Evolutionary conservation across 2,113 vertebrate genomes (phyloP), one percentile per base, ranked within the genome.

Genomic region (Centropus unirufus): DNA sequence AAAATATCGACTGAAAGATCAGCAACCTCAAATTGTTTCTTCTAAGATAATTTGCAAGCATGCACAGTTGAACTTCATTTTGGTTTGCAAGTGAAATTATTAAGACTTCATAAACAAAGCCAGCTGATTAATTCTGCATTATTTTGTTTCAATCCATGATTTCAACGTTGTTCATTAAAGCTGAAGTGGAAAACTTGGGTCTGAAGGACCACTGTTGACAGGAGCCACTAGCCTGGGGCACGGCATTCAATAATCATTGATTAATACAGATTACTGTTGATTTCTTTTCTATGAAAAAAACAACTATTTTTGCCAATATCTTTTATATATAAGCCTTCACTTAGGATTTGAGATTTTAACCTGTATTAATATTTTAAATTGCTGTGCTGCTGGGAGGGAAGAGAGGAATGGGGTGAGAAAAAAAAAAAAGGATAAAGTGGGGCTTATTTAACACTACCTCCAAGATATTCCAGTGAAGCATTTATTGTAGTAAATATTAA

Each of bases 211-310:
- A 27, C 9, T 80, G 63, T 96, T 96, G 89, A 95, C 92, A 95
- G 93, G 93, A 97, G 73, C 55, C 87, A 95, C 64, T 97, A 96
- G 89, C 91, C 88, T 97, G 72, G 72, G 96, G 96, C 92, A 85
- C 49, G 82, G 84, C 95, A 97, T 96, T 96, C 96, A 98, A 91
- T 98, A 97, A 91, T 83, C 91, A 96, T 97, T 97, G 97, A 98
- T 98, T 97, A 96, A 94, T 95, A 89, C 81, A 96, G 83, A 96
- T 97, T 95, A 95, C 84, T 97, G 88, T 87, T 97, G 90, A 94
- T 97, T 92, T 97, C 58, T 96, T 97, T 96, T 86, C 63, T 91
- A 95, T 95, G 93, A 88, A 96, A 97, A 95, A 97, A 85, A 91
- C 96, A 97, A 2, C 97, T 97, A 90, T 73, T 95, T 73, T 95